Conservation (phyloP, 1,140 invertebrate species). For the Pseudoatta argentina region DNA sequence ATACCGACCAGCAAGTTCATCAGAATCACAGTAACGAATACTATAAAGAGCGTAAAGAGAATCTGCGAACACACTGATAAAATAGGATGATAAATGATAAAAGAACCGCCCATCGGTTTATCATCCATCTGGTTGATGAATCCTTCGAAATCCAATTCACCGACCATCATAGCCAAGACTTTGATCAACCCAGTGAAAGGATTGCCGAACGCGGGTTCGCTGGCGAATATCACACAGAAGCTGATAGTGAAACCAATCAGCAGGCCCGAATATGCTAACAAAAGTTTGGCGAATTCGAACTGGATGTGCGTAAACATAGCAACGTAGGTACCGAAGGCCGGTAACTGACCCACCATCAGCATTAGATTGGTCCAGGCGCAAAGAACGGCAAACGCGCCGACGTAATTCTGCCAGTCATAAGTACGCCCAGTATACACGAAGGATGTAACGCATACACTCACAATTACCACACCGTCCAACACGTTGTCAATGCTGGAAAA, state of each 20-base stretch:
- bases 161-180: slow-evolving; percentile 90
- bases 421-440: slow-evolving; percentile 84
- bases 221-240: slow-evolving; percentile 89
- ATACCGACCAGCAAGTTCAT: slow-evolving; percentile 91
- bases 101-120: slow-evolving; percentile 71
- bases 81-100: slow-evolving; percentile 82
- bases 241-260: slow-evolving; percentile 89
- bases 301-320: slow-evolving; percentile 90
- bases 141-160: slow-evolving; percentile 89
- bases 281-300: slow-evolving; percentile 88
- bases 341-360: slow-evolving; percentile 89
- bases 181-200: slow-evolving; percentile 88
- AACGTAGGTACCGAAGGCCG: slow-evolving; percentile 89
- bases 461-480: slow-evolving; percentile 88
- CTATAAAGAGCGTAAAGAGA: slow-evolving; percentile 88
- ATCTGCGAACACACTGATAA: slow-evolving; percentile 88
- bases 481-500: slow-evolving; percentile 89
- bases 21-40: slow-evolving; percentile 90
- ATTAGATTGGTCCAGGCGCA: slow-evolving; percentile 90
- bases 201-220: slow-evolving; percentile 88
- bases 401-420: slow-evolving; percentile 88
- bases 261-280: slow-evolving; percentile 89
- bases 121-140: slow-evolving; percentile 87
- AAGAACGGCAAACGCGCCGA: slow-evolving; percentile 89
- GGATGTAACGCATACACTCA: slow-evolving; percentile 87